Evolutionary conservation across 2,888 invertebrate genomes (phyloP).

Genomic region (Cactoblastis cactorum): DNA sequence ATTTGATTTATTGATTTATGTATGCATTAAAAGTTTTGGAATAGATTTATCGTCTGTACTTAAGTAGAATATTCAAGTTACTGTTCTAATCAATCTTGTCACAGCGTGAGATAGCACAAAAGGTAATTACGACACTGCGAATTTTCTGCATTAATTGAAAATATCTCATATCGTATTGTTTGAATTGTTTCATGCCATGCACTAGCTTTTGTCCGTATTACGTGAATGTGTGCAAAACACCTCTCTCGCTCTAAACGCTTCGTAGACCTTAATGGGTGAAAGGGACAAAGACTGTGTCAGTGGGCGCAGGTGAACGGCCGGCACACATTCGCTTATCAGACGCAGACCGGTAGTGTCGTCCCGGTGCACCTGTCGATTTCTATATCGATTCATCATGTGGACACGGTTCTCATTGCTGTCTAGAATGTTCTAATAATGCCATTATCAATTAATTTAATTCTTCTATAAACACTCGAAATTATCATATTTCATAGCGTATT

Average conservation of each 20-base stretch:
- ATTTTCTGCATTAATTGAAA: slow-evolving; percentile 55
- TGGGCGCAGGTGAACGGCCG: slow-evolving; percentile 74
- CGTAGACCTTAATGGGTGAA: slow-evolving; percentile 33
- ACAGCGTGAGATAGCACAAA: slow-evolving; percentile 36
- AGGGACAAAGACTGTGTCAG: slow-evolving; percentile 59
- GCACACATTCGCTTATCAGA: slow-evolving; percentile 74
- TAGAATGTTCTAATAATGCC: not conserved
- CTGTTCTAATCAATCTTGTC: slow-evolving; percentile 30
- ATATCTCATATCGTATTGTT: slow-evolving; percentile 52
- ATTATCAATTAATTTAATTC: too few species aligned
- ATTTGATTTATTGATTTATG: too few species aligned
- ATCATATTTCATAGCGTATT: too few species aligned
- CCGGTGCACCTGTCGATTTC: slow-evolving; percentile 59
- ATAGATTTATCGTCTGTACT: too few species aligned
- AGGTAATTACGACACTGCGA: slow-evolving; percentile 47
- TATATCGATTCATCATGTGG: slow-evolving; percentile 28
- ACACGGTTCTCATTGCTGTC: slow-evolving; percentile 14
- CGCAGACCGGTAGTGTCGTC: slow-evolving; percentile 60
- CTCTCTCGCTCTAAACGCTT: slow-evolving; percentile 32
- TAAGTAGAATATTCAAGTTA: too few species aligned
- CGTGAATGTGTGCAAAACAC: slow-evolving; percentile 14
- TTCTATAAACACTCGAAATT: too few species aligned
- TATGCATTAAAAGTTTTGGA: too few species aligned
- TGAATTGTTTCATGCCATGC: slow-evolving; percentile 34
- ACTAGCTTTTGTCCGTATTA: slow-evolving; percentile 20